Percentiles rank a stretch among this genome's conserved stretches.
Conservation (phyloP, 2,888 invertebrate genomes). For the Dynastes tityus region DNA sequence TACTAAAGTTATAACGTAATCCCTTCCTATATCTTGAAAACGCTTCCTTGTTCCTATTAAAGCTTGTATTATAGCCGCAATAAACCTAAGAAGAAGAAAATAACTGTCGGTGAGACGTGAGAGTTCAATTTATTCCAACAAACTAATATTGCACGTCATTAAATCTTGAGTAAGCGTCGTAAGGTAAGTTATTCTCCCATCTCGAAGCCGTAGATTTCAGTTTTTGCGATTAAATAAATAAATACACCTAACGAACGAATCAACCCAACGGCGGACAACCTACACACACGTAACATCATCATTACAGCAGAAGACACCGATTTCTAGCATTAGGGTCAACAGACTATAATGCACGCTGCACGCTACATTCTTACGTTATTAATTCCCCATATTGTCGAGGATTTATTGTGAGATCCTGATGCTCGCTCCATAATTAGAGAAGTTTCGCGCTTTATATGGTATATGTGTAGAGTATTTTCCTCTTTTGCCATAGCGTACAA, state of each 20-base stretch:
- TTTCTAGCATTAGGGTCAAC: conserved; percentile 32
- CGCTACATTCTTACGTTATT: conserved; percentile 14
- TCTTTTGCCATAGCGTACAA: background rate
- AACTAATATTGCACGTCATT: background rate
- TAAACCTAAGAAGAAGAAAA: too few relatives aligned
- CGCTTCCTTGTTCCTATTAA: too few relatives aligned
- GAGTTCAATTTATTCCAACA: background rate
- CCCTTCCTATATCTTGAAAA: too few relatives aligned
- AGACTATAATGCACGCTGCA: conserved; percentile 12
- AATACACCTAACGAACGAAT: too few relatives aligned
- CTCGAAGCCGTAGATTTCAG: too few relatives aligned
- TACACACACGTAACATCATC: background rate
- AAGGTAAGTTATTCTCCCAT: background rate
- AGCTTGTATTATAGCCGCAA: too few relatives aligned
- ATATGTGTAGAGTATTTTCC: background rate
- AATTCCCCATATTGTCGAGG: background rate
- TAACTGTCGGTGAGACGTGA: too few relatives aligned
- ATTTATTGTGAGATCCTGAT: conserved; percentile 9
- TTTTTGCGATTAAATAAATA: too few relatives aligned
- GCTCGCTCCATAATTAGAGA: conserved; percentile 4
- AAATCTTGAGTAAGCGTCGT: too few relatives aligned
- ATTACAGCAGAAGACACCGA: conserved; percentile 7
- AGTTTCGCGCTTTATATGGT: conserved; percentile 14
- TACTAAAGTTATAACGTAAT: too few relatives aligned
- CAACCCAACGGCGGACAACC: too few relatives aligned